Evolutionary conservation across 2,888 invertebrate genomes (phyloP).

Genomic region (Drosophila ustulata): DNA sequence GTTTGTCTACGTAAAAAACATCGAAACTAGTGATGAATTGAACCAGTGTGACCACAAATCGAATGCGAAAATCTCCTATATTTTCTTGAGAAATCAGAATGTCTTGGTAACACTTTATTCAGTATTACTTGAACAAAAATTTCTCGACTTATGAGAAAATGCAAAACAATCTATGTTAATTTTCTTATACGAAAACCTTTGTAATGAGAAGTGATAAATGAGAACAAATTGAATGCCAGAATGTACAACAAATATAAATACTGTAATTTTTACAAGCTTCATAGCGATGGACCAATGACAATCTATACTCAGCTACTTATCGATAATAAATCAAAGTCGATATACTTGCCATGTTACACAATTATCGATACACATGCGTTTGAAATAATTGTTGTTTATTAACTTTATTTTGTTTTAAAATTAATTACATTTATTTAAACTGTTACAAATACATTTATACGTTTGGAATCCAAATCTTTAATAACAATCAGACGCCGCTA

Average conservation of each 20-base stretch:
- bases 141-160: background rate
- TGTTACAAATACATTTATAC: background rate
- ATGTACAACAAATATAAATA: background rate
- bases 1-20: conserved; percentile 52
- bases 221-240: background rate
- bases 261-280: background rate
- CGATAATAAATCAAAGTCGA: background rate
- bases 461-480: background rate
- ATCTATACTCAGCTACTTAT: background rate
- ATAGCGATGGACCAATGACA: background rate
- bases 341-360: background rate
- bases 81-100: too few species aligned
- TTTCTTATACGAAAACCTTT: background rate
- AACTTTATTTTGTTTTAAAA: too few species aligned
- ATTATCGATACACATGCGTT: too few species aligned
- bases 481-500: background rate
- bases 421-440: background rate
- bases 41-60: background rate
- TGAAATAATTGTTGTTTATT: too few species aligned
- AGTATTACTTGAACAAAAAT: background rate
- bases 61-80: background rate
- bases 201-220: background rate
- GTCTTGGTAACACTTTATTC: background rate
- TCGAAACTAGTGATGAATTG: conserved; percentile 49
- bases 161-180: background rate